phyloP scores from a whole-genome alignment of 2,888 invertebrate species.

The Sussaba pulchella region DNA sequence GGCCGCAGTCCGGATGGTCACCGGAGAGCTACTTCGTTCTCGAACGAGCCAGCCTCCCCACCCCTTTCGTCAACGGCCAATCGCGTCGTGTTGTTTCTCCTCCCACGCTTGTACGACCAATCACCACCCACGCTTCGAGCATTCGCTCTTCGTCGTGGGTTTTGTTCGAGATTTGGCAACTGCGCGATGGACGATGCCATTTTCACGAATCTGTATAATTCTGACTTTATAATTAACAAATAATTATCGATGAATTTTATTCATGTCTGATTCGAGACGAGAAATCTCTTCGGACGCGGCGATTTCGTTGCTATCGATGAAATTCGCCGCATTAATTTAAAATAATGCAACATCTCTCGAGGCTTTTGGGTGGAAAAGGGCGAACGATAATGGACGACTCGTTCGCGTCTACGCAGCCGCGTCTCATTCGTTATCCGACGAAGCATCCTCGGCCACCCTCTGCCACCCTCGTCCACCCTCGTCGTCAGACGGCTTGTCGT shows the following conservation, averaged over 20 bases:
- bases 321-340: conserved; percentile 22
- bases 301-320: neutral
- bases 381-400: conserved; percentile 44
- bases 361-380: neutral
- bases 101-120: conserved; percentile 60
- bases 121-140: conserved; percentile 49
- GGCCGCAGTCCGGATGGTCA: conserved; percentile 61
- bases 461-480: no score
- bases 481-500: no score
- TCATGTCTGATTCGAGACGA: neutral
- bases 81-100: conserved; percentile 38
- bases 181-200: conserved; percentile 51
- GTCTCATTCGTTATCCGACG: conserved; percentile 28
- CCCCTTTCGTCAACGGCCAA: conserved; percentile 50
- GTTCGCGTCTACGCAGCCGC: conserved; percentile 10
- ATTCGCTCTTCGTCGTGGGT: conserved; percentile 14
- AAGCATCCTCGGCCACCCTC: neutral
- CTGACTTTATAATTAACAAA: neutral
- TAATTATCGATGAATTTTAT: conserved; percentile 20
- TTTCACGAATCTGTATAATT: neutral
- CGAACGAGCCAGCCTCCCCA: conserved; percentile 22
- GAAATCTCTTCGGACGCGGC: neutral
- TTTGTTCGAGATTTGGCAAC: conserved; percentile 53
- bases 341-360: conserved; percentile 5
- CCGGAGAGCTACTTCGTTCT: conserved; percentile 11